Conservation (phyloP, 2,797 vertebrate species). For the Adrianichthys oophorus region DNA sequence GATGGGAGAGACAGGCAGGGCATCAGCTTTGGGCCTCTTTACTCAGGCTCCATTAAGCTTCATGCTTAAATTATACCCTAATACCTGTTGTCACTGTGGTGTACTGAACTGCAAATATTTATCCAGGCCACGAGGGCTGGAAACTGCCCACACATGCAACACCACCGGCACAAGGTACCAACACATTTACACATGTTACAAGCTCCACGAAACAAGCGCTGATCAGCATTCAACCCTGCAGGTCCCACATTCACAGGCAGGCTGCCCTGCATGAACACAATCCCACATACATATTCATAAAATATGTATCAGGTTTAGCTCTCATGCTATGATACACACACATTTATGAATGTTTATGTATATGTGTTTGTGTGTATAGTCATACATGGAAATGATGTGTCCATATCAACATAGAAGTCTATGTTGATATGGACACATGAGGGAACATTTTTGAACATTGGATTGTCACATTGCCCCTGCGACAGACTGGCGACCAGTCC, state of each 20-base stretch:
- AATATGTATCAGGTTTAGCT: slow-evolving; percentile 10
- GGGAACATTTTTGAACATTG: no score
- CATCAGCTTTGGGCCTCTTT: slow-evolving; percentile 66
- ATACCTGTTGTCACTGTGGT: slow-evolving; percentile 75
- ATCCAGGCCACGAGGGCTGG: slow-evolving; percentile 56
- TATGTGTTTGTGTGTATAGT: no score
- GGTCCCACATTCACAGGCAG: slow-evolving; percentile 13
- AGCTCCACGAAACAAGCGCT: slow-evolving; percentile 18
- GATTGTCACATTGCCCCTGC: no score
- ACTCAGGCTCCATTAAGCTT: slow-evolving; percentile 77
- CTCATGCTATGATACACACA: no score
- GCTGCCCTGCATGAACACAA: slow-evolving; percentile 15
- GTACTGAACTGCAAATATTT: slow-evolving; percentile 64
- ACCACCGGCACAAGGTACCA: slow-evolving; percentile 9
- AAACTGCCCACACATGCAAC: slow-evolving; percentile 35
- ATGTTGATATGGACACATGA: no score
- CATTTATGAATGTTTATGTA: no score
- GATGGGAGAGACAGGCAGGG: slow-evolving; percentile 66
- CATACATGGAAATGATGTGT: no score
- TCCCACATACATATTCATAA: slow-evolving; percentile 22
- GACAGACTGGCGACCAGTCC: no score
- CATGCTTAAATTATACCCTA: slow-evolving; percentile 66
- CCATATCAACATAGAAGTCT: no score
- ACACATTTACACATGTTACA: slow-evolving; percentile 14
- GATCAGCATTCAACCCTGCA: slow-evolving; percentile 28